Evolutionary conservation across 2,113 vertebrate genomes (phyloP), one percentile per base, ranked within the genome.

Genomic region (Cottus gobio): DNA sequence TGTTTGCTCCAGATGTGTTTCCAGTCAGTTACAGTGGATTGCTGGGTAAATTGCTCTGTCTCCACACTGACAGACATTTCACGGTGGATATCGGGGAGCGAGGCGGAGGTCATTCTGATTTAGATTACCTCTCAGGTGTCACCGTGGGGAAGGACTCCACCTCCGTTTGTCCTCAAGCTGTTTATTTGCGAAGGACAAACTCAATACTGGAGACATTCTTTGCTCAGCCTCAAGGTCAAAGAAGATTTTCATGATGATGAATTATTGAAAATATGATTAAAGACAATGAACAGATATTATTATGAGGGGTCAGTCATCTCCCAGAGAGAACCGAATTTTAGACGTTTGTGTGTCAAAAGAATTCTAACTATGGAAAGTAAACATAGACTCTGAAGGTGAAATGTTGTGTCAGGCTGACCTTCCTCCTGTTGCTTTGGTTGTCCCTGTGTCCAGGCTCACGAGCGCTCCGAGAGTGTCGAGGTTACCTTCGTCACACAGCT

Each of bases 401-500:
- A 5, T 52, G 44, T 65, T 46, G 34, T 16, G 22, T 31, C 31
- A 11, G 10, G 56, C 16, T 42, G 6, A 83, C 34, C 20, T 16
- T 7, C 10, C 57, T 26, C 15, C 1, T 54, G 5, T 7, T 63
- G 12, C 48, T 63, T 11, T 5, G 52, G 13, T 42, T 70, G 34
- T 68, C 5, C 71, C n/a, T 64, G 9, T 75, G 26, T 87, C 61
- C 83, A 99, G 98, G 98, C 98, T 87, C 97, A 99, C 31, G 96
- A 99, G 85, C 95, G 98, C 24, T 99, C 98, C 0, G 97, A 99
- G 88, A 98, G 98, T 66, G 94, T 94, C 3, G 98, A 99, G 89
- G 97, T 99, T 13, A 95, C 97, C 77, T 98, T 97, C n/a, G 97
- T 99, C 63, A 98, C 96, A 0, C 97, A 97, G 39, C 95, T 98